Base-by-base conservation (phyloP, 2,113 vertebrate genomes). In the Falcunculus frontatus region DNA sequence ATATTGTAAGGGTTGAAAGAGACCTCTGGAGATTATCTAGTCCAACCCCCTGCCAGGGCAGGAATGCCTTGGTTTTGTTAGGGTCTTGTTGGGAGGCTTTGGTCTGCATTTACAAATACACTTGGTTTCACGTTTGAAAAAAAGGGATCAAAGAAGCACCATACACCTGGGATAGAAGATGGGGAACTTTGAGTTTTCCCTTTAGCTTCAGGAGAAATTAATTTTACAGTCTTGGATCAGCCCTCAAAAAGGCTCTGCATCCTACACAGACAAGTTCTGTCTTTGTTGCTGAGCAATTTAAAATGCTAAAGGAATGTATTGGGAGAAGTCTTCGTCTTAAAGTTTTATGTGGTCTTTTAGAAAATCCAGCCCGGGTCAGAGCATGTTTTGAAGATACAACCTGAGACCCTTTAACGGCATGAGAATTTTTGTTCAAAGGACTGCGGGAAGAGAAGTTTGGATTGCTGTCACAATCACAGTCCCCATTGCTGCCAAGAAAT, bases 141-240 rank as follows among this genome's bases (percentile, higher is more conserved):
- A 77, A 78, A 83, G 27, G 18, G 32, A 96, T 92, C 76, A 92
- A 94, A 95, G 82, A 85, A 79, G 41, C 35, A 29, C 41, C 17
- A 32, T 87, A 62, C 70, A 93, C 94, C 67, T 95, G 90, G 80
- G 46, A 33, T 53, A 50, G 79, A 74, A 83, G 46, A 62, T 62
- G 49, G 20, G 69, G 37, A 85, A 65, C 82, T 94, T 87, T 73
- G 46, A 92, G 42, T 88, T 94, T 86, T 55, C 35, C 10, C 16
- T 90, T 92, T 95, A 87, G 80, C 89, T 95, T 87, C 69, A 75
- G 84, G 73, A 95, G 65, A 89, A 87, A 75, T 84, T 92, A 1
- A 68, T 87, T 92, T 87, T 83, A 39, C 18, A 14, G 30, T 81
- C 69, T 95, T 95, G 93, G 73, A 97, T 95, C 91, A 91, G 56